phyloP scores from a whole-genome alignment of 2,113 vertebrate species.

The Tachysurus vachellii region DNA sequence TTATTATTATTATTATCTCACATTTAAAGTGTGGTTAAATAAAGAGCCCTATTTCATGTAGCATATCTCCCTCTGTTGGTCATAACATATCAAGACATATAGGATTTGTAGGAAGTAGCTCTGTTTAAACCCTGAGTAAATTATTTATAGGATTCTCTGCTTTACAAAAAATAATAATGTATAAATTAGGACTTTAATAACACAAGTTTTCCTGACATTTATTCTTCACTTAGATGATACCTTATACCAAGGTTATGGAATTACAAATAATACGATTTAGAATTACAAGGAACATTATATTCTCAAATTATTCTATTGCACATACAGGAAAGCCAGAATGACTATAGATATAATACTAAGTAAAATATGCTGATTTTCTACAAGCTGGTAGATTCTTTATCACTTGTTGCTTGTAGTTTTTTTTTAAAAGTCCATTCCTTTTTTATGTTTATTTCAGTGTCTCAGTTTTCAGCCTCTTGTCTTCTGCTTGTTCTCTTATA shows the following conservation, averaged over 20 bases:
- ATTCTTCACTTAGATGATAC: neutral
- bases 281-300: too few relatives aligned
- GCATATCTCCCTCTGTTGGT: conserved; percentile 31
- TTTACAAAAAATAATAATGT: neutral
- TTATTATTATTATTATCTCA: too few relatives aligned
- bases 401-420: neutral
- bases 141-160: neutral
- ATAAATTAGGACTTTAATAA: neutral
- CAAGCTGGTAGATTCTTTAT: neutral
- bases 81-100: neutral
- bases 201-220: neutral
- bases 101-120: neutral
- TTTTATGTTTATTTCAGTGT: neutral
- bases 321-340: neutral
- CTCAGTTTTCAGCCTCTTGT: neutral
- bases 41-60: neutral
- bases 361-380: neutral
- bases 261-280: too few relatives aligned
- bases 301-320: neutral
- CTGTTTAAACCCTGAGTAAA: neutral
- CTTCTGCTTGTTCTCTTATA: neutral
- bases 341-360: neutral
- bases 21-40: neutral
- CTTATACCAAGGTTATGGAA: neutral
- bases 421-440: neutral